Conservation (phyloP, 1,140 invertebrate genomes). For the Diorhabda sublineata region DNA sequence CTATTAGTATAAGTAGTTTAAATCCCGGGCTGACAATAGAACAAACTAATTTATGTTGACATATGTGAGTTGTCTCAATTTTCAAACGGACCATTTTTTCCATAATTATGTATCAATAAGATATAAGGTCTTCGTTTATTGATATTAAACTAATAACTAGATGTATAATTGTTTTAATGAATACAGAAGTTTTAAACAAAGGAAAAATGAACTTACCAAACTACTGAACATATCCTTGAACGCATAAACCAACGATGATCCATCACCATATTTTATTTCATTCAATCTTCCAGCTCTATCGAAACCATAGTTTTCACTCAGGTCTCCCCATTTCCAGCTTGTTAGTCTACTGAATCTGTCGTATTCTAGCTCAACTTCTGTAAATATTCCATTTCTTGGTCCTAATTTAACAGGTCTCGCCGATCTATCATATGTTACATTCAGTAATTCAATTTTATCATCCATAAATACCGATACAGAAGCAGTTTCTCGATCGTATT, state of each 20-base stretch:
- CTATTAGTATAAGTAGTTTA: too few species aligned
- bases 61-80: too few species aligned
- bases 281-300: conserved; percentile 80
- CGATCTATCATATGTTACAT: conserved; percentile 88
- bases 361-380: conserved; percentile 86
- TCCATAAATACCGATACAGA: conserved; percentile 89
- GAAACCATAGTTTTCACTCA: conserved; percentile 83
- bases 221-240: conserved; percentile 86
- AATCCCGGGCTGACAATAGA: too few species aligned
- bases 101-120: too few species aligned
- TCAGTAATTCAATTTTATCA: conserved; percentile 81
- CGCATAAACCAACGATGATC: conserved; percentile 77
- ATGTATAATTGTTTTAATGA: too few species aligned
- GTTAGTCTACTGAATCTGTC: conserved; percentile 85
- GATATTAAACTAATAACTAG: too few species aligned
- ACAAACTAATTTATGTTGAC: too few species aligned
- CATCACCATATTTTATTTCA: conserved; percentile 85
- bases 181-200: too few species aligned
- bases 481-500: conserved; percentile 86
- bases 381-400: conserved; percentile 78
- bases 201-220: conserved; percentile 52
- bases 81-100: too few species aligned
- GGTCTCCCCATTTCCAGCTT: conserved; percentile 88
- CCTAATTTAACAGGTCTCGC: conserved; percentile 85
- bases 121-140: too few species aligned